Base-by-base conservation (phyloP, 2,888 invertebrate genomes). In the Micoletzkya japonica region DNA sequence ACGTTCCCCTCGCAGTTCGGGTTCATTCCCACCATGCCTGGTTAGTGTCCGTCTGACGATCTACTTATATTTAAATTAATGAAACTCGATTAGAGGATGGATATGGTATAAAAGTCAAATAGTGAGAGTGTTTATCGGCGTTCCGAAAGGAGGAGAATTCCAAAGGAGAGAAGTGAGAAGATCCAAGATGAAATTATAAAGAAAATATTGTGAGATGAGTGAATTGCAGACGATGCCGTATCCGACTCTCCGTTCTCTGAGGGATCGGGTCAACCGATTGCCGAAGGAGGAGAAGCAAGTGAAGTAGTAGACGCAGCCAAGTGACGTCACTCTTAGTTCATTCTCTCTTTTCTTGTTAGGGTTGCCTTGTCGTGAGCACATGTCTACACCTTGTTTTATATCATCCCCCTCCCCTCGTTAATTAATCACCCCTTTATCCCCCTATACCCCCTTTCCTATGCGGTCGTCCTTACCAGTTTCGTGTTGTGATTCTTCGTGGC, bases 1-100 rank as follows among this genome's bases (percentile, higher is more conserved):
- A 57, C 68, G 2, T n/a, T 72, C 37, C 74, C 74, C 37, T 60
- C 70, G n/a, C 54, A 66, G 26, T 74, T 74, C 68, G 39, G 30
- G 26, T 74, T 74, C 49, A 74, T 74, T 56, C 74, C 74, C 24
- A 68, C 68, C 2, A 72, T 71, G 70, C 72, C 74, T 39, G 74
- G 73, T 74, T 17, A n/a, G 59, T 64, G 24, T 0, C 3, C 50
- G 30, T 7, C 24, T 57, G 30, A 30, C n/a, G 6, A 6, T 14
- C 30, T 30, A 7, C 30, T 6, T 7, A 26, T 26, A 57, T n/a
- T n/a, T n/a, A n/a, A n/a, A n/a, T n/a, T 20, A 44, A 20, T 44
- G 20, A 44, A 14, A 10, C 44, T 20, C 20, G 10, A n/a, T n/a
- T n/a, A n/a, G n/a, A n/a, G n/a, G n/a, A n/a, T n/a, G n/a, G n/a